These are phyloP conservation scores for Platysternon megacephalum DNA, from an alignment of 2,113 vertebrate genomes.

Conservation along the genomic window DNA sequence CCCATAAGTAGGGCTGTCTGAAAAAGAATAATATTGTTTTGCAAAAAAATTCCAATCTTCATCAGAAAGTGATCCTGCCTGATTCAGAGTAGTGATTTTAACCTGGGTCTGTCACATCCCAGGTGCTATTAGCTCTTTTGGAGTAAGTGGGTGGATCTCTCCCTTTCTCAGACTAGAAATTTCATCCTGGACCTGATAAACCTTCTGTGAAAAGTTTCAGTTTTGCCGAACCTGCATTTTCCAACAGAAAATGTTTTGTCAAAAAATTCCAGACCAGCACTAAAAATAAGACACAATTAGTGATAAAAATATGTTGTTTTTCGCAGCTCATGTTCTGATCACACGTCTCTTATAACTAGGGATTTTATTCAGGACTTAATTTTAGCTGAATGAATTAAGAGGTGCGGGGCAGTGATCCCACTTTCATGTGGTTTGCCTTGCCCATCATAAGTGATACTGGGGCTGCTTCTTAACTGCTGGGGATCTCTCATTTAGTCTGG, in stretches of 20 bases:
- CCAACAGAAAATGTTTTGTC: neutral
- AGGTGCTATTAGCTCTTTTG: neutral
- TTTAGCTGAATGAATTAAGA: neutral
- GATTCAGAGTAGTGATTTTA: neutral
- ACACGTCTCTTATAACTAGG: neutral
- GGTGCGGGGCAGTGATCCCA: neutral
- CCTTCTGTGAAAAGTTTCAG: neutral
- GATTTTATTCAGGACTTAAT: neutral
- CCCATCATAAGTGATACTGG: neutral
- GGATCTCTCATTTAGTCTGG: neutral
- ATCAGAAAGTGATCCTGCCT: neutral
- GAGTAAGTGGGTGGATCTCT: neutral
- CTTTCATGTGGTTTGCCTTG: neutral
- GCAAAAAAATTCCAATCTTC: neutral
- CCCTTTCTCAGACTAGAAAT: neutral
- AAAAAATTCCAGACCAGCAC: neutral
- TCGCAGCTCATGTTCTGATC: neutral
- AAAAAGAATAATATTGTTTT: neutral
- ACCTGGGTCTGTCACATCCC: neutral
- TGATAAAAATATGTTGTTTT: neutral
- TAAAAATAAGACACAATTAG: neutral
- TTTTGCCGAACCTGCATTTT: neutral
- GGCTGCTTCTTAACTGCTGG: neutral
- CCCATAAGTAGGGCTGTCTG: neutral
- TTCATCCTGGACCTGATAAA: neutral